phyloP scores from a whole-genome alignment of 2,888 invertebrate genomes.

The Drosophila bunnanda region DNA sequence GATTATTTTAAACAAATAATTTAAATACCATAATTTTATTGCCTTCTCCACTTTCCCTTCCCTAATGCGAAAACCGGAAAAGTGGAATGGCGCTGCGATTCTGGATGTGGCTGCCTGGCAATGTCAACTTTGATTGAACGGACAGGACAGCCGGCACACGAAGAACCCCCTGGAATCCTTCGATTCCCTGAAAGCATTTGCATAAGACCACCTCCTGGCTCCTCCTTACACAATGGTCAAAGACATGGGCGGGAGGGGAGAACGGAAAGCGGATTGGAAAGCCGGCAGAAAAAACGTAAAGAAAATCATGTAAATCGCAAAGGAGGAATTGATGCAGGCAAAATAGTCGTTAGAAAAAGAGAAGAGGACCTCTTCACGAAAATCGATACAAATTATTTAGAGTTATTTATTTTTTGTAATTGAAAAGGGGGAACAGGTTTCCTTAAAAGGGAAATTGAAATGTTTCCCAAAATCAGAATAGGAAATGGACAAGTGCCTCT shows the following conservation, averaged over 20 bases:
- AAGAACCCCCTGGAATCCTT: conserved; percentile 19
- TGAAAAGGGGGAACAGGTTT: not conserved
- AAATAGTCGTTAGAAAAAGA: conserved; percentile 23
- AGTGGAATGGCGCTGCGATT: conserved; percentile 8
- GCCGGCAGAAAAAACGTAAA: conserved; percentile 6
- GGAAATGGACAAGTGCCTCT: not conserved
- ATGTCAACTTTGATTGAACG: conserved; percentile 60
- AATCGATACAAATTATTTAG: conserved; percentile 36
- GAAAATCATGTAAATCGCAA: conserved; percentile 40
- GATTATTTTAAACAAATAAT: too few species aligned
- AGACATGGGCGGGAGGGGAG: not conserved
- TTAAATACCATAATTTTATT: not conserved
- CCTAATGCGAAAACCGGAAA: conserved; percentile 1
- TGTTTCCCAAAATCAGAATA: not conserved
- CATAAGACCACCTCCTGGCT: conserved; percentile 55
- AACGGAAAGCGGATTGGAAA: conserved; percentile 23
- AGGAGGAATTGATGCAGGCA: conserved; percentile 21
- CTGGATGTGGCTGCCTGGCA: conserved; percentile 30
- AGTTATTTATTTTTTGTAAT: conserved; percentile 27
- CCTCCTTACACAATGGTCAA: conserved; percentile 39
- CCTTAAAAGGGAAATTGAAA: conserved; percentile 2
- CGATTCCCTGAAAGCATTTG: conserved; percentile 58
- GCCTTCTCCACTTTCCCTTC: not conserved
- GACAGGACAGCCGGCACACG: conserved; percentile 22
- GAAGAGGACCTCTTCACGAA: not conserved